Evolutionary conservation across 2,888 invertebrate species (phyloP), one percentile per base, ranked within the genome.

Genomic region (Heliconius hortense): DNA sequence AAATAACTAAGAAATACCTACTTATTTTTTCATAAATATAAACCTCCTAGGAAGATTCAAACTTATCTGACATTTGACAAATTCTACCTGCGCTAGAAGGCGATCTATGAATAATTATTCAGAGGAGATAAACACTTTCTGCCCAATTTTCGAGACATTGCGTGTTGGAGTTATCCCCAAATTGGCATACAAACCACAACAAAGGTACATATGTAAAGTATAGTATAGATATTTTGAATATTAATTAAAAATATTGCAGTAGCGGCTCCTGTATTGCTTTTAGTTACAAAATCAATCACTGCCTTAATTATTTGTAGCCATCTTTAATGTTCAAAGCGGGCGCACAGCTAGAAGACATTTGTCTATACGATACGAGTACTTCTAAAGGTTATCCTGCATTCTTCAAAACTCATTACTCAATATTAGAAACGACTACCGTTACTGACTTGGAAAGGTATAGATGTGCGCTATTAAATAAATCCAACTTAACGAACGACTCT

Each of bases 371-470:
- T 43, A 66, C 39, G 21, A 24, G 60, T 26, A 60, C 60, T 26
- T 28, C 39, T 24, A 66, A 66, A 39, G 66, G 66, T 66, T 66
- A 88, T 89, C 87, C 88, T 85, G 87, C 87, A 85, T 89, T 89
- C 88, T 87, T 88, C 86, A 82, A 82, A 81, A 79, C 85, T 89
- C 90, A 92, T 92, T 90, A 91, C 86, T 92, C 90, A 92, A 88
- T 91, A 92, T 91, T 92, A 89, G 86, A 89, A 88, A 84, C 84
- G 82, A 90, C 91, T 92, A 90, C 93, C 88, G 92, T 88, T 89
- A 88, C 82, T 80, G 83, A 76, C 80, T 82, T 84, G 75, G 72
- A 81, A 86, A 86, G 63, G 74, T 72, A 78, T 63, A 78, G 74
- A 76, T 84, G 87, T 84, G 86, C 76, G 76, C 59, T 79, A 69